Conservation (phyloP, 2,797 vertebrate genomes). For the Artibeus jamaicensis region DNA sequence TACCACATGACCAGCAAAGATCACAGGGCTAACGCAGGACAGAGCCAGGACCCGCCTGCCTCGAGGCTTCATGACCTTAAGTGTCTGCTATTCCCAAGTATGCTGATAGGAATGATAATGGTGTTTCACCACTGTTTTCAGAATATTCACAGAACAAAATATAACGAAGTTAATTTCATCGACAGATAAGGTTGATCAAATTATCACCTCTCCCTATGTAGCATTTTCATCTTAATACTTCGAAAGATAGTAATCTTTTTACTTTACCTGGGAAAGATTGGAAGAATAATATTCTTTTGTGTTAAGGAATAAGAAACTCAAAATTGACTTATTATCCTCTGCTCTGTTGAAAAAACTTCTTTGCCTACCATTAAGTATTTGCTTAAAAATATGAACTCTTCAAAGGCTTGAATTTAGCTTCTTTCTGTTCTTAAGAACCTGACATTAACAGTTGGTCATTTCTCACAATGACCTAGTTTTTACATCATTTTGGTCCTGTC, state of each 20-base stretch:
- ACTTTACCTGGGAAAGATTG: background rate
- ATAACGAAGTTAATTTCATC: background rate
- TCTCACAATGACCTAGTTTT: slow-evolving; percentile 39
- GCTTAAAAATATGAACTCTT: slow-evolving; percentile 38
- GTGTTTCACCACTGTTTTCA: background rate
- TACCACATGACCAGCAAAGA: background rate
- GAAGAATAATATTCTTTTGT: slow-evolving; percentile 54
- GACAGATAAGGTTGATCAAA: slow-evolving; percentile 7
- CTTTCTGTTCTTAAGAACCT: background rate
- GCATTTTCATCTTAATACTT: slow-evolving; percentile 46
- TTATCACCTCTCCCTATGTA: background rate
- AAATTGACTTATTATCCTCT: slow-evolving; percentile 8
- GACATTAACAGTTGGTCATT: background rate
- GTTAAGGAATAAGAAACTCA: slow-evolving; percentile 39
- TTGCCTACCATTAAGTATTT: background rate
- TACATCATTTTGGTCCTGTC: background rate
- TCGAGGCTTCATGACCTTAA: background rate
- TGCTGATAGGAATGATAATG: background rate
- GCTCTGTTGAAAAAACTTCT: background rate
- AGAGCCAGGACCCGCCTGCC: background rate
- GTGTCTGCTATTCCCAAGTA: background rate
- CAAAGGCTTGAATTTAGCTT: background rate
- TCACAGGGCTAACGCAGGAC: background rate
- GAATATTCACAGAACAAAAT: background rate
- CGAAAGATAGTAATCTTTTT: slow-evolving; percentile 4